A percentile compares a stretch with the other conserved stretches of the same genome.
Conservation (phyloP, 2,113 vertebrate species). For the Fulmarus glacialis region DNA sequence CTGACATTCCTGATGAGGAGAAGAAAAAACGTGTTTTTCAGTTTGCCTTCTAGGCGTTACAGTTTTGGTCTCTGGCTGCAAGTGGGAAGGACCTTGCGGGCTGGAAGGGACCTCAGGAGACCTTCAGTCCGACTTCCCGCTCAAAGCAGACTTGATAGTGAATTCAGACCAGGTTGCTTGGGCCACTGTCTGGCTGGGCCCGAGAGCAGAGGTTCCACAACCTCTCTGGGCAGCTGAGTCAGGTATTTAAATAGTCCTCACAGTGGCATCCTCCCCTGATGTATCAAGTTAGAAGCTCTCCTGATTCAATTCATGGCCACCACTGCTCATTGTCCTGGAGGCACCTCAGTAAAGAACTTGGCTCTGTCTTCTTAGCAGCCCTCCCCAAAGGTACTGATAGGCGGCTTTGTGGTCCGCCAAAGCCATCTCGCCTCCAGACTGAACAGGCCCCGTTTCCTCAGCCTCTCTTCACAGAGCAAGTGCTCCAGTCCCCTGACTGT, state of each 20-base stretch:
- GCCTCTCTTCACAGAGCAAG: not conserved
- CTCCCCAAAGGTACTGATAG: not conserved
- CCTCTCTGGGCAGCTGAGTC: not conserved
- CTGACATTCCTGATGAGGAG: not conserved
- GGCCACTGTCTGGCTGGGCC: not conserved
- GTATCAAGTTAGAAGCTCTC: not conserved
- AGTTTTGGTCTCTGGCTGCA: not conserved
- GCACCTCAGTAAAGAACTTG: not conserved
- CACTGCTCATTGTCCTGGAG: not conserved
- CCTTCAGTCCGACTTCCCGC: not conserved
- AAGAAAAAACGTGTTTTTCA: not conserved
- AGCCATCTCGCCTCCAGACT: not conserved
- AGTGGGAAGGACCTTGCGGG: not conserved
- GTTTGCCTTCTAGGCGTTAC: not conserved
- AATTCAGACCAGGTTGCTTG: not conserved
- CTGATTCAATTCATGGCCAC: rapidly evolving
- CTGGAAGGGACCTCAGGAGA: not conserved
- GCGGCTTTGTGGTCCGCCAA: not conserved
- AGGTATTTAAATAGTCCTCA: not conserved
- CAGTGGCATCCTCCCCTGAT: rapidly evolving
- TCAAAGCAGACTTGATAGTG: not conserved
- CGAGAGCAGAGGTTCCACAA: not conserved
- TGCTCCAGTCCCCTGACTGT: not conserved
- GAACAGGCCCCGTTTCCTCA: not conserved
- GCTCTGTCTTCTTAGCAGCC: not conserved